Conservation (phyloP, 2,888 invertebrate genomes). For the Notocelia uddmanniana region DNA sequence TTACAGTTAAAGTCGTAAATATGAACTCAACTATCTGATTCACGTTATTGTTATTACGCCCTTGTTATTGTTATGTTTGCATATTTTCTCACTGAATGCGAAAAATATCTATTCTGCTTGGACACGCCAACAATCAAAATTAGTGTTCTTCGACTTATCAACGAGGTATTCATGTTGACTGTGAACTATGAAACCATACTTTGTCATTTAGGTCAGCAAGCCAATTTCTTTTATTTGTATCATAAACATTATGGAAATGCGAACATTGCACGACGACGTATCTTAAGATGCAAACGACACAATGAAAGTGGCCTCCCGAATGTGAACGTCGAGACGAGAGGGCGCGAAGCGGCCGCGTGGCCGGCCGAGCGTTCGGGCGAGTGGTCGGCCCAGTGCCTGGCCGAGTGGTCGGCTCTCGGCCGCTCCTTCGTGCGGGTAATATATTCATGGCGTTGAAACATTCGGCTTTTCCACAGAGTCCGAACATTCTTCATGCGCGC, state of each 20-base stretch:
- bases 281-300: not conserved
- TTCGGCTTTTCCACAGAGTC: not conserved
- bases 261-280: not conserved
- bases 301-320: slow-evolving; percentile 1
- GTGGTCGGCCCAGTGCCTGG: not conserved
- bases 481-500: not conserved
- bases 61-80: no score
- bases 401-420: not conserved
- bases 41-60: no score
- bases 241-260: not conserved
- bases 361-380: not conserved
- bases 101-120: no score
- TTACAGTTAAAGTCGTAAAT: no score
- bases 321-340: not conserved
- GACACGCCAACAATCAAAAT: no score
- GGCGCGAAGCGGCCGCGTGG: not conserved
- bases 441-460: slow-evolving; percentile 25
- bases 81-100: no score
- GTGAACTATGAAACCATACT: not conserved
- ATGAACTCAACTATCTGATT: no score
- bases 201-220: not conserved
- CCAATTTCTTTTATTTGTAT: not conserved
- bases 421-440: slow-evolving; percentile 13
- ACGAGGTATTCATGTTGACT: no score
- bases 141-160: no score